phyloP scores from a whole-genome alignment of 1,140 invertebrate species.

The Psix sp. region DNA sequence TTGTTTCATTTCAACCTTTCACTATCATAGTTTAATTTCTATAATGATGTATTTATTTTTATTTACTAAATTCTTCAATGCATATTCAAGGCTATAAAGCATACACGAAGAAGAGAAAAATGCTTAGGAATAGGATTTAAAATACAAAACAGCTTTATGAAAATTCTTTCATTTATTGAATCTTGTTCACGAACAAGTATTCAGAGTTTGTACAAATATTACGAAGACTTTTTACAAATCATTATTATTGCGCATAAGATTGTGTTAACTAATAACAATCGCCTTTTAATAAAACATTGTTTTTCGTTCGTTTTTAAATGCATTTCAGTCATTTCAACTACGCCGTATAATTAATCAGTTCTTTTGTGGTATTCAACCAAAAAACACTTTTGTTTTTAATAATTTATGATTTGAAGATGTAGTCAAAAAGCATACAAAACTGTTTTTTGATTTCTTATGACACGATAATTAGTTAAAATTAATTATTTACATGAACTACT shows the following conservation, averaged over 20 bases:
- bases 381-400: slow-evolving; percentile 11
- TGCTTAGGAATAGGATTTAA: too few species aligned
- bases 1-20: slow-evolving; percentile 36
- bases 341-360: slow-evolving; percentile 68
- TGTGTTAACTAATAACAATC: slow-evolving; percentile 2
- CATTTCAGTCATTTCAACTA: slow-evolving; percentile 48
- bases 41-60: not conserved
- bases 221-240: too few species aligned
- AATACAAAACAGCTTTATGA: too few species aligned
- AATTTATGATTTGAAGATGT: slow-evolving; percentile 20
- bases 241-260: not conserved
- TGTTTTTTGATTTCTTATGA: slow-evolving; percentile 32
- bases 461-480: slow-evolving; percentile 45
- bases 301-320: too few species aligned
- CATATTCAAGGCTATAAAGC: too few species aligned
- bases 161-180: too few species aligned
- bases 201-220: too few species aligned
- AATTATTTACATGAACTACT: slow-evolving; percentile 67
- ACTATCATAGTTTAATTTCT: not conserved
- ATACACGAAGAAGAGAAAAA: too few species aligned
- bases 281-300: not conserved
- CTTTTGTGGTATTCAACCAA: slow-evolving; percentile 60
- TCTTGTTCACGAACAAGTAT: too few species aligned
- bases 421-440: slow-evolving; percentile 27
- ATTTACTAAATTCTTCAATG: too few species aligned